These are phyloP conservation scores for Clangula hyemalis DNA, from an alignment of 2,797 vertebrate species.

Conservation along the genomic window DNA sequence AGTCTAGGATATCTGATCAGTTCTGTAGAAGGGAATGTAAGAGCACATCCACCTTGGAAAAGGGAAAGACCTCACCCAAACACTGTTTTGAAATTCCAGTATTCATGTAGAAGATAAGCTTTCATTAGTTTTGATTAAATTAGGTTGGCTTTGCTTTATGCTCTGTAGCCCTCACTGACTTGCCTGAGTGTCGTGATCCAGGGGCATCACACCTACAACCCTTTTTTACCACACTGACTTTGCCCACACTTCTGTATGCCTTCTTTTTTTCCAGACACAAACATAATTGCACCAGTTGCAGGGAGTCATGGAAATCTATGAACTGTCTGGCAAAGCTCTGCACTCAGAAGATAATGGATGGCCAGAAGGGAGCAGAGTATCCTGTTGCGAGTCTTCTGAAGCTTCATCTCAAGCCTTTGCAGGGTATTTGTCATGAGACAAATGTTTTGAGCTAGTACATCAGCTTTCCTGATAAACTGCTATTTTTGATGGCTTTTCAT, in stretches of 20 bases:
- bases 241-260: not conserved
- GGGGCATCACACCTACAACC: not conserved
- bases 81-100: not conserved
- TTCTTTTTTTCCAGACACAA: not conserved
- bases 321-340: not conserved
- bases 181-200: not conserved
- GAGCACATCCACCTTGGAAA: not conserved
- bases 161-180: not conserved
- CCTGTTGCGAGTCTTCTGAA: not conserved
- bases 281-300: not conserved
- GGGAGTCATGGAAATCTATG: not conserved
- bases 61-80: not conserved
- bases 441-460: not conserved
- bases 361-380: not conserved
- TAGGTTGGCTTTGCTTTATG: not conserved
- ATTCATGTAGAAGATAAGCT: not conserved
- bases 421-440: not conserved
- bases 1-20: fast-evolving
- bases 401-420: not conserved
- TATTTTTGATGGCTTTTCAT: not conserved
- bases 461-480: not conserved
- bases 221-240: not conserved
- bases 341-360: not conserved
- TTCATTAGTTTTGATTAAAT: not conserved
- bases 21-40: not conserved